These are phyloP conservation scores for Echinops telfairi DNA, from an alignment of 2,113 vertebrate genomes.

Conservation along the genomic window DNA sequence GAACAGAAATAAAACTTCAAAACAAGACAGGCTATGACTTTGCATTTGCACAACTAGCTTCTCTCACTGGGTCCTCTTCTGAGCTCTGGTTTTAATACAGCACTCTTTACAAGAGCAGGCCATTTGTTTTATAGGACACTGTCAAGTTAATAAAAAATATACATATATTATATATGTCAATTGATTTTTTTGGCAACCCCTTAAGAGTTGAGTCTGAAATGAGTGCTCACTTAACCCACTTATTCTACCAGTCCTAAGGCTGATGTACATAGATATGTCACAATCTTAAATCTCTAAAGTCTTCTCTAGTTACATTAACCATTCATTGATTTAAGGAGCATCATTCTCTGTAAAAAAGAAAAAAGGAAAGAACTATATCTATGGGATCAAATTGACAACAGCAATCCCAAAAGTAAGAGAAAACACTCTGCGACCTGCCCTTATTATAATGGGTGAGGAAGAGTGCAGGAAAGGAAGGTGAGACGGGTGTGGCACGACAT, in stretches of 20 bases:
- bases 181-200: neutral
- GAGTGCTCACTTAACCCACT: neutral
- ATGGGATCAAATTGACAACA: too few relatives aligned
- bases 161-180: neutral
- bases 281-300: too few relatives aligned
- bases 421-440: too few relatives aligned
- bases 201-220: neutral
- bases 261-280: neutral
- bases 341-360: too few relatives aligned
- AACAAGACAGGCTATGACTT: neutral
- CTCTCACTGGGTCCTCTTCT: neutral
- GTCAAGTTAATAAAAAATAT: neutral
- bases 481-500: neutral
- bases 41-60: neutral
- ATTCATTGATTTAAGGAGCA: too few relatives aligned
- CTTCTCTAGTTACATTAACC: too few relatives aligned
- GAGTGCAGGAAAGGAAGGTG: neutral
- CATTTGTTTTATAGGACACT: neutral
- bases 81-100: neutral
- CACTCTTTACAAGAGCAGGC: neutral
- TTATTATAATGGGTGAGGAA: too few relatives aligned
- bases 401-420: too few relatives aligned
- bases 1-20: conserved; percentile 12
- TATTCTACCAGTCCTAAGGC: neutral
- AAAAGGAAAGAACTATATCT: too few relatives aligned